Conservation (phyloP, 2,113 vertebrate species). For the Sitta europaea region DNA sequence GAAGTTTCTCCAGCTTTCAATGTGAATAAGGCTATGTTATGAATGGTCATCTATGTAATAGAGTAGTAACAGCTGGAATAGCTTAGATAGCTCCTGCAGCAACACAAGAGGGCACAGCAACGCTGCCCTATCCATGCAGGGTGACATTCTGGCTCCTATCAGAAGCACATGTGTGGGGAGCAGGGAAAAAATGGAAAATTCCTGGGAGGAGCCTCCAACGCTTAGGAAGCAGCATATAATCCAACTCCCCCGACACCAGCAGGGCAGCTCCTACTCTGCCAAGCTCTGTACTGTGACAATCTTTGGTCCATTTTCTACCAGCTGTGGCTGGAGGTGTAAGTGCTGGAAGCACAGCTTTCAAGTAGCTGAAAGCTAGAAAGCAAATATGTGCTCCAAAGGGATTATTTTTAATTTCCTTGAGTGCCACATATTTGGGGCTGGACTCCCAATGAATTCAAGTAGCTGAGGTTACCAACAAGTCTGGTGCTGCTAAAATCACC, state of each 20-base stretch:
- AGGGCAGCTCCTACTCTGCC: background rate
- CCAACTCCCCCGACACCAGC: background rate
- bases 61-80: background rate
- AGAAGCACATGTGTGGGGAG: background rate
- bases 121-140: background rate
- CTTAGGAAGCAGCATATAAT: background rate
- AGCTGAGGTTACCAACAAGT: background rate
- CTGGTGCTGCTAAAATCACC: background rate
- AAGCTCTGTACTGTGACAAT: background rate
- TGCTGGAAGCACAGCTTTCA: background rate
- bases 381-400: background rate
- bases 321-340: background rate
- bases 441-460: background rate
- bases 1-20: background rate
- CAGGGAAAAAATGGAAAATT: background rate
- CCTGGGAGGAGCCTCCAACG: background rate
- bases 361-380: constrained; percentile 26
- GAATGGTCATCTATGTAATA: background rate
- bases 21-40: background rate
- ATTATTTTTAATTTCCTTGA: background rate
- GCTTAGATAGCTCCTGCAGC: background rate
- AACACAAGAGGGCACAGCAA: background rate
- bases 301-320: background rate
- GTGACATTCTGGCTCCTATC: background rate
- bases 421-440: background rate